Conservation (phyloP, 2,888 invertebrate genomes). For the Lydus trimaculatus region DNA sequence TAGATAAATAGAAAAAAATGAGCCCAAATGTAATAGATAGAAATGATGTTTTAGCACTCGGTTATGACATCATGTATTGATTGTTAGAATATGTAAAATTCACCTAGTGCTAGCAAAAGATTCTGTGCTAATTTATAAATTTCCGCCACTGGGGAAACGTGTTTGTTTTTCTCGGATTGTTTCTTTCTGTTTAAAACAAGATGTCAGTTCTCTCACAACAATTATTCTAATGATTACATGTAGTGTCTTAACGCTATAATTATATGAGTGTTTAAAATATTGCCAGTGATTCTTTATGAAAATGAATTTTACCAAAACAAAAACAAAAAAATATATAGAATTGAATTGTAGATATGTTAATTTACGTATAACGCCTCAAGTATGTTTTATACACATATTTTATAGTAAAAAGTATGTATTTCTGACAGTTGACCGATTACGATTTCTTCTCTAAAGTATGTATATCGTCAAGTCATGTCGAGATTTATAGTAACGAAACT, state of each 20-base stretch:
- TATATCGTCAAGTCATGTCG: not conserved
- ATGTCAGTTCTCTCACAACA: not conserved
- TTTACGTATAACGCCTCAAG: not conserved
- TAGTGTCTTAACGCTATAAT: not conserved
- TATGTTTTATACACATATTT: not conserved
- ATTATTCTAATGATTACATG: constrained; percentile 10
- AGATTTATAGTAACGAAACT: not conserved
- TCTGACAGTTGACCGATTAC: constrained; percentile 13
- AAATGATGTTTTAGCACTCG: too few species aligned
- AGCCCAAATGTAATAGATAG: too few species aligned
- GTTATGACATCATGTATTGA: too few species aligned
- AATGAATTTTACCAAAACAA: not conserved
- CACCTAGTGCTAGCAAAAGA: too few species aligned
- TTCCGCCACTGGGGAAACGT: not conserved
- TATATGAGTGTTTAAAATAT: constrained; percentile 8
- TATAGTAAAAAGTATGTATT: not conserved
- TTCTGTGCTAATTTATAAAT: too few species aligned
- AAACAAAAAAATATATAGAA: not conserved
- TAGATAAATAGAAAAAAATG: too few species aligned
- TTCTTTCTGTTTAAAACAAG: not conserved
- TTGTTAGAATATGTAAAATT: too few species aligned
- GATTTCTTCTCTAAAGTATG: not conserved
- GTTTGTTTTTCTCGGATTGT: not conserved
- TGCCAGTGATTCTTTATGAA: constrained; percentile 5
- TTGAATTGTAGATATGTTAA: not conserved